Evolutionary conservation across 2,888 invertebrate species (phyloP).

Genomic region (Troides aeacus): DNA sequence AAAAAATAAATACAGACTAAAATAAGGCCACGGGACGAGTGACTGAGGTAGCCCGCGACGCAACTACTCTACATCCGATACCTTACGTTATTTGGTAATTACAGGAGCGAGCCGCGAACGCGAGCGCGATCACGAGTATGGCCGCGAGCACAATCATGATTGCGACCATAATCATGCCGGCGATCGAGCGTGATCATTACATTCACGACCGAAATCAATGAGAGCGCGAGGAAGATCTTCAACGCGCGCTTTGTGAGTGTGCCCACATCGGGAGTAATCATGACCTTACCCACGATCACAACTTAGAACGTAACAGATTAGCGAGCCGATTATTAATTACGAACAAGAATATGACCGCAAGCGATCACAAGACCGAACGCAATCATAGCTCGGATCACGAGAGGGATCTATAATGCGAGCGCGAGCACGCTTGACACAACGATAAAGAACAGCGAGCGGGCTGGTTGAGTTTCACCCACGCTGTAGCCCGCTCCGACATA

Average conservation of each 20-base stretch:
- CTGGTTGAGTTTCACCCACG: constrained; percentile 33
- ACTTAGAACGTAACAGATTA: not conserved
- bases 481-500: constrained; percentile 34
- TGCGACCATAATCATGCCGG: constrained; percentile 15
- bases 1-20: constrained; percentile 74
- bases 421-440: constrained; percentile 29
- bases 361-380: constrained; percentile 22
- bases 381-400: constrained; percentile 30
- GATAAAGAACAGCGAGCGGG: constrained; percentile 28
- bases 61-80: constrained; percentile 60
- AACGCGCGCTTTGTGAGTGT: not conserved
- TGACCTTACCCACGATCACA: not conserved
- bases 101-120: constrained; percentile 36
- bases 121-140: constrained; percentile 24
- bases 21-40: constrained; percentile 75
- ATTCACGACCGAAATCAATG: not conserved
- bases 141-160: constrained; percentile 23
- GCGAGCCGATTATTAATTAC: constrained; percentile 7
- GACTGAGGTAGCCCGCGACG: constrained; percentile 78
- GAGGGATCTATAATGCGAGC: not conserved
- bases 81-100: constrained; percentile 56
- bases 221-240: constrained; percentile 1
- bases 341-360: constrained; percentile 25
- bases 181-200: constrained; percentile 1
- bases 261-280: too few species aligned